Evolutionary conservation across 2,888 invertebrate genomes (phyloP).

Genomic region (Macrophya annulata): DNA sequence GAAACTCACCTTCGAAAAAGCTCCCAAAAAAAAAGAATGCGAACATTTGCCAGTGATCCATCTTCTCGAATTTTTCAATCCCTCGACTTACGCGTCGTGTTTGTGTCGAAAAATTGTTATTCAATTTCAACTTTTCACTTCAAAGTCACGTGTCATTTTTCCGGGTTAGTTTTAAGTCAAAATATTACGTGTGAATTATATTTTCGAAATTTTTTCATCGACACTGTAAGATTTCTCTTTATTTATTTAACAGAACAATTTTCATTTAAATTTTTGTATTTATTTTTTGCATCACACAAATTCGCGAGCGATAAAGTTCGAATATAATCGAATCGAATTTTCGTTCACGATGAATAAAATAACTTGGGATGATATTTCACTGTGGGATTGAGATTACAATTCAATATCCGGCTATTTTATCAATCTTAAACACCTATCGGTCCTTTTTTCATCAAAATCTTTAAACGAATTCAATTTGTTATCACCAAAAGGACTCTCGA

Average conservation of each 20-base stretch:
- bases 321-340: neutral
- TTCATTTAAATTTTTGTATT: neutral
- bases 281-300: neutral
- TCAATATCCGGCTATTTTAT: conserved; percentile 7
- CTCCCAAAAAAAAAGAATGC: conserved; percentile 27
- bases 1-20: conserved; percentile 46
- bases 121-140: conserved; percentile 54
- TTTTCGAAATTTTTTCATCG: neutral
- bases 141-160: conserved; percentile 31
- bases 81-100: conserved; percentile 1
- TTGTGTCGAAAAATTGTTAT: conserved; percentile 22
- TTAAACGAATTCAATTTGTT: conserved; percentile 25
- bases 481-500: neutral
- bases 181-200: neutral
- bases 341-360: neutral
- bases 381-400: neutral
- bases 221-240: neutral
- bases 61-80: conserved; percentile 34
- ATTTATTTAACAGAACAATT: neutral
- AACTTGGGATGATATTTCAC: neutral
- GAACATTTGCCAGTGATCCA: conserved; percentile 48
- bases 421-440: neutral
- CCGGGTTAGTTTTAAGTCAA: neutral
- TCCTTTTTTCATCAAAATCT: neutral
- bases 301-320: neutral